phyloP scores from a whole-genome alignment of 2,113 vertebrate species.

The Formicarius rufipectus region DNA sequence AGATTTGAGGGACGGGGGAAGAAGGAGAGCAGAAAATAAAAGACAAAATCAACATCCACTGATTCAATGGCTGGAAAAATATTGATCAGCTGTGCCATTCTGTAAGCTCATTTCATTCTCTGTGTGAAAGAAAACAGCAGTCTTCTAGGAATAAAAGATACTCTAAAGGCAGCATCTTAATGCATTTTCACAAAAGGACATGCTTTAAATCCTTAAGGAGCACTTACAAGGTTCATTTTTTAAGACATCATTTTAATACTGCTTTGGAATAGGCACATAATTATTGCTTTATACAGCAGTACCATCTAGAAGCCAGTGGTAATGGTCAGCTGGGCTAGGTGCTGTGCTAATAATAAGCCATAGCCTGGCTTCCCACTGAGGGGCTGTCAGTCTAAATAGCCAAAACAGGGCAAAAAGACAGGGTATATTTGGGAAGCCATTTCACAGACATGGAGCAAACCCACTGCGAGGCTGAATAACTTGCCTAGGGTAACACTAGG shows the following conservation, averaged over 20 bases:
- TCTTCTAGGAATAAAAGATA: slow-evolving; percentile 33
- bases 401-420: not conserved
- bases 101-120: slow-evolving; percentile 37
- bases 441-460: not conserved
- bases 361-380: not conserved
- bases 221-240: not conserved
- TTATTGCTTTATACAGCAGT: not conserved
- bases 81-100: slow-evolving; percentile 43
- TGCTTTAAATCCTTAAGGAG: not conserved
- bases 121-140: slow-evolving; percentile 33
- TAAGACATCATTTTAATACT: slow-evolving; percentile 6
- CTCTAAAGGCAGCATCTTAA: slow-evolving; percentile 29
- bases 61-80: slow-evolving; percentile 29
- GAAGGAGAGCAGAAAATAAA: not conserved
- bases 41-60: slow-evolving; percentile 37
- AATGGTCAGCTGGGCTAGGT: not conserved
- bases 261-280: not conserved
- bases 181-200: not conserved
- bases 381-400: not conserved
- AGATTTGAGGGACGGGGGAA: not conserved
- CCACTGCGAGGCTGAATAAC: not conserved
- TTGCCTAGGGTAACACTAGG: not conserved
- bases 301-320: not conserved
- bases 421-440: not conserved
- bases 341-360: not conserved